These are phyloP conservation scores for Neodon shergylaensis DNA, from an alignment of 2,113 vertebrate genomes.

Conservation along the genomic window DNA sequence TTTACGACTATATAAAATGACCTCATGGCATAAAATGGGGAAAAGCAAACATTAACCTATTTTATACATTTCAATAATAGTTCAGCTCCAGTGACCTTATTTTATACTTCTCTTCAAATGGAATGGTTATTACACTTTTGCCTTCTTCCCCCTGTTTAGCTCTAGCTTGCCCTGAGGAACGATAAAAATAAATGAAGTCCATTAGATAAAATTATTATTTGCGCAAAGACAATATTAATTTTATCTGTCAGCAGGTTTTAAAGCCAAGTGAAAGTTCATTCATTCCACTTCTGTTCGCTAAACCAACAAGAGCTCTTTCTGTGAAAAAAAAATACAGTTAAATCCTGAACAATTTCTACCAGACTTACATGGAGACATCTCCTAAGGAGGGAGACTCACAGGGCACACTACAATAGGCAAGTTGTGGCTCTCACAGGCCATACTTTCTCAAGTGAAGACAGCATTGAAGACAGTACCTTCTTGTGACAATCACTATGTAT, in stretches of 20 bases:
- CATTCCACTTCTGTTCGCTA: conserved; percentile 41
- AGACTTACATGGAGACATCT: conserved; percentile 37
- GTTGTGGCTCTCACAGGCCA: not conserved
- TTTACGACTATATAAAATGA: conserved; percentile 62
- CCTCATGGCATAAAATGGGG: conserved; percentile 49
- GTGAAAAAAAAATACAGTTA: not conserved
- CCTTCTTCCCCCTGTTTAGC: conserved; percentile 57
- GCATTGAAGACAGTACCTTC: not conserved
- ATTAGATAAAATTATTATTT: conserved; percentile 75
- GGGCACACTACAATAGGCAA: conserved; percentile 54
- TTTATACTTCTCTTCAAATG: conserved; percentile 58
- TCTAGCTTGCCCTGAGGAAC: conserved; percentile 63
- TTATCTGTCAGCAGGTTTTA: conserved; percentile 73
- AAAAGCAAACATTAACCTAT: conserved; percentile 72
- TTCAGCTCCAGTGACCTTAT: conserved; percentile 63
- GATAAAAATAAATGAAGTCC: conserved; percentile 73
- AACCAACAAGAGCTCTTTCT: conserved; percentile 10
- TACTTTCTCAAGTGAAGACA: not conserved
- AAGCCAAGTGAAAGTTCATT: conserved; percentile 53
- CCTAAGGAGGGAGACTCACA: not conserved
- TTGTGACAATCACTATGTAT: not conserved
- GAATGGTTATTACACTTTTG: conserved; percentile 34
- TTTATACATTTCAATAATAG: conserved; percentile 71
- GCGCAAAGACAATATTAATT: conserved; percentile 68
- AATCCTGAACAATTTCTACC: conserved; percentile 32